Evolutionary conservation across 2,888 invertebrate genomes (phyloP).

Genomic region (Zele albiditarsus): DNA sequence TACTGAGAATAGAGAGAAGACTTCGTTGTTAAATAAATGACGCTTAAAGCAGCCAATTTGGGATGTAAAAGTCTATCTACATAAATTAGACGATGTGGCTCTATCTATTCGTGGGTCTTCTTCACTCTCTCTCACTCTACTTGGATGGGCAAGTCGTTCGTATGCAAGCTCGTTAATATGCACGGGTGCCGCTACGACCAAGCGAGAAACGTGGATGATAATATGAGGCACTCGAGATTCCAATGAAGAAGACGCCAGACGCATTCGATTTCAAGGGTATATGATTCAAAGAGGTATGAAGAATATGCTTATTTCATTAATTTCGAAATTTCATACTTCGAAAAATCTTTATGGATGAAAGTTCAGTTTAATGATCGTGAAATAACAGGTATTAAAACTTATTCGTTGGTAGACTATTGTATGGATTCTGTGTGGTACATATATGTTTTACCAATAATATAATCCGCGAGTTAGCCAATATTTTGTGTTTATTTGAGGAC

Average conservation of each 20-base stretch:
- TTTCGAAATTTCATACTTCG: not conserved
- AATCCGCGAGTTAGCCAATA: too few species aligned
- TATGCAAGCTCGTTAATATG: constrained; percentile 44
- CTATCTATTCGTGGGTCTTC: constrained; percentile 1
- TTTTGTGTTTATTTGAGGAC: too few species aligned
- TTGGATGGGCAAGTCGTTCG: constrained; percentile 41
- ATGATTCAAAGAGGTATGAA: not conserved
- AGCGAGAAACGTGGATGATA: constrained; percentile 12
- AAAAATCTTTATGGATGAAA: not conserved
- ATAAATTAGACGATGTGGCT: constrained; percentile 59
- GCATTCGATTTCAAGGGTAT: constrained; percentile 20
- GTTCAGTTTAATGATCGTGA: not conserved
- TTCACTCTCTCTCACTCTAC: constrained; percentile 23
- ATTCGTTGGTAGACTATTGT: too few species aligned
- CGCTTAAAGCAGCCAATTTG: constrained; percentile 61
- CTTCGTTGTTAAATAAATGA: constrained; percentile 58
- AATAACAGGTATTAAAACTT: not conserved
- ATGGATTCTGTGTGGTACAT: too few species aligned
- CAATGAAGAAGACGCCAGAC: constrained; percentile 23
- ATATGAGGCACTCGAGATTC: constrained; percentile 25
- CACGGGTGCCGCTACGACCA: constrained; percentile 30
- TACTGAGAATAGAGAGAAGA: constrained; percentile 23
- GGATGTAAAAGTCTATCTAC: constrained; percentile 62
- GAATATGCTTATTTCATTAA: not conserved
- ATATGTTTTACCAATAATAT: too few species aligned